phyloP scores from a whole-genome alignment of 2,888 invertebrate genomes.

The Dugesia japonica region DNA sequence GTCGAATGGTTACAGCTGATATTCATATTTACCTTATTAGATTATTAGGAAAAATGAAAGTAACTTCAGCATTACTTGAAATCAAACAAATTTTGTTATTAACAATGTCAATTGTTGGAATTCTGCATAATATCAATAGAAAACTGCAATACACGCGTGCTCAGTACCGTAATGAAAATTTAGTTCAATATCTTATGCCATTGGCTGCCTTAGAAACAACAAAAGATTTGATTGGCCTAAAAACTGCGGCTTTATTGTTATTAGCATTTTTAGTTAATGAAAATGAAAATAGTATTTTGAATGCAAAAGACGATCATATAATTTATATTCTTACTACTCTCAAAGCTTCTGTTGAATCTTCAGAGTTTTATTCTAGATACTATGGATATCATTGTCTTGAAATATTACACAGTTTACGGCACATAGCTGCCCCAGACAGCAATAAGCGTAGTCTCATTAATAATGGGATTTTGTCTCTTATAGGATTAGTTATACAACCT shows the following conservation, averaged over 20 bases:
- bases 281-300: constrained; percentile 29
- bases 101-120: constrained; percentile 11
- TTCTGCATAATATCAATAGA: constrained; percentile 28
- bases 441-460: constrained; percentile 27
- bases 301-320: constrained; percentile 29
- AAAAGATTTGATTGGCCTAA: background rate
- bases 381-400: constrained; percentile 32
- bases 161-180: constrained; percentile 16
- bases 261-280: constrained; percentile 30
- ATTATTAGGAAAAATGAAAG: constrained; percentile 7
- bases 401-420: constrained; percentile 26
- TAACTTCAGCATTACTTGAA: background rate
- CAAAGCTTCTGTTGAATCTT: constrained; percentile 21
- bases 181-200: constrained; percentile 25
- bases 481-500: background rate
- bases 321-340: constrained; percentile 26
- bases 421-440: constrained; percentile 28
- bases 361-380: constrained; percentile 24
- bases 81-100: background rate
- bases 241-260: constrained; percentile 27
- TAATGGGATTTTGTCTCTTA: background rate
- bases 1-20: background rate
- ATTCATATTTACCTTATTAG: background rate
- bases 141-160: background rate
- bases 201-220: background rate